Evolutionary conservation across 2,797 vertebrate species (phyloP), one percentile per base, ranked within the genome.

Genomic region (Brachyrhaphis roseni): DNA sequence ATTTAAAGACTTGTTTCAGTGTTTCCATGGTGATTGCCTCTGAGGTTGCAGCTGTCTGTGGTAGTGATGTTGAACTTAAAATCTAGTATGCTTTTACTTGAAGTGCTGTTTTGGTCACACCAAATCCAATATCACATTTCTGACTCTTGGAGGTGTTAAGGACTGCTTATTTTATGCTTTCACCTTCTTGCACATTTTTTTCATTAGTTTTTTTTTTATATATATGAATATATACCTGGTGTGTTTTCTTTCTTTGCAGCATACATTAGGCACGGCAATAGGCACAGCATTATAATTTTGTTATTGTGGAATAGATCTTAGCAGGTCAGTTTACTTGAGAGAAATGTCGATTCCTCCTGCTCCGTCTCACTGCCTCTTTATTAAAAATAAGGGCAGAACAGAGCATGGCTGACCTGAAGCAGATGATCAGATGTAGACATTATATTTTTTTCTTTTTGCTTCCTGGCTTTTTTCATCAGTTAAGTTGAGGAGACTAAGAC

Each of bases 21-120:
- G 89, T 92, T 88, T 84, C 85, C 78, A 86, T 82, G 82, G 84
- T 90, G 87, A 91, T 86, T 89, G 90, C 85, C 90, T 91, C 84
- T 77, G 85, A 84, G 80, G 87, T 80, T 51, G 72, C 81, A 86
- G 78, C 82, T 76, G 78, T 85, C 87, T 91, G 83, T 79, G 31
- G 36, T 78, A 57, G 64, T 82, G n/a, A 86, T 87, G 84, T 83
- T 72, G 80, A 83, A 74, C 75, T 76, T 72, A 64, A 83, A 57
- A 73, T 55, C 15, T 41, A 26, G 66, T 15, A 15, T 8, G 39
- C 39, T 45, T 45, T 71, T 71, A 71, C 68, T 71, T 20, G 57
- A 10, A 66, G 13, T 39, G 71, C 75, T 80, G 15, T 53, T 46
- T 78, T n/a, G 59, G 23, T 79, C 47, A 53, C 75, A 70, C 51